Base-by-base conservation (phyloP, 1,140 invertebrate species). In the Mamestra configurata region DNA sequence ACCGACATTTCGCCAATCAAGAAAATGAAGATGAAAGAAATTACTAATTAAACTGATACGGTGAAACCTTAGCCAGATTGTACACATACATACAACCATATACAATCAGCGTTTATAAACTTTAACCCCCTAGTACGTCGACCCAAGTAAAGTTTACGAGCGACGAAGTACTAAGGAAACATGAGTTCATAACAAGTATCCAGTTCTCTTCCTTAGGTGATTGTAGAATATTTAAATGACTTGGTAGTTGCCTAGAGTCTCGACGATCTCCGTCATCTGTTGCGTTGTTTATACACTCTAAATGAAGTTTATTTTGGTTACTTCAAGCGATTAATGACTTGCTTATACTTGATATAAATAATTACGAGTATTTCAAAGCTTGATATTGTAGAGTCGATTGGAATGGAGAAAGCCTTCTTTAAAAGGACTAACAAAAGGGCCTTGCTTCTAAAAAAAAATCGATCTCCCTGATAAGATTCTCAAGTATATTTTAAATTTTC, bases 201-300 rank as follows among this genome's bases (percentile, higher is more conserved):
- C 37, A 76, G 37, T 64, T 64, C 18, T 55, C 40, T 18, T 53
- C 24, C 46, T 27, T 18, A 43, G 18, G 31, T 20, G 31, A 57
- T 27, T 40, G 22, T 64, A 64, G 57, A 64, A 76, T 64, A 76
- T 76, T 76, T 64, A 64, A 76, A 61, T 64, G 73, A 35, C 40
- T 49, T 20, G 1, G n/a, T 40, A 49, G 22, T 76, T 46, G 37
- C 57, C 10, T 46, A 43, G 70, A 37, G 37, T 40, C 10, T 46
- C 27, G 70, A 37, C 18, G 18, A 73, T 51, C 70, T 73, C 70
- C 68, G 27, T 61, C 57, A 61, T 35, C 57, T 61, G 57, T 61
- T 61, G 57, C 57, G 27, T 61, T 18, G 51, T 55, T 20, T 55
- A 55, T 22, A 46, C 6, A 15, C 53, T 24, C 11, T 31, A 5